Evolutionary conservation across 37 sponge, comb jelly and placozoan species (phyloP).

Genomic region (Diacarnus erythraeanus): DNA sequence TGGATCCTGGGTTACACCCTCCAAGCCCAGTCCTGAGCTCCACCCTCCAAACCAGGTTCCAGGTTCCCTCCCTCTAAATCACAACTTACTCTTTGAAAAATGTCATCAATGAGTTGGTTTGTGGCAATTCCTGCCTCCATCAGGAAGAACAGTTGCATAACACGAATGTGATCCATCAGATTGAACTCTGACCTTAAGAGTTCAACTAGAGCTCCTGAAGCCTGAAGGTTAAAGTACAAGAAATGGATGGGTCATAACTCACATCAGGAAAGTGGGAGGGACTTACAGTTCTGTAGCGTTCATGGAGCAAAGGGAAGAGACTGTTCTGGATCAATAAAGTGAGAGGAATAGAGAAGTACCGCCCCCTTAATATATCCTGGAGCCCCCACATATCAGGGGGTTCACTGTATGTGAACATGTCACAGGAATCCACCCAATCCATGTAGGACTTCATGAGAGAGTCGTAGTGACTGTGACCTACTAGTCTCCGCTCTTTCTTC

Average conservation of each 20-base stretch:
- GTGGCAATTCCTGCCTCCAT: constrained; percentile 73
- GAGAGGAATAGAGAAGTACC: neutral
- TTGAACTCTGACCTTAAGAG: constrained; percentile 37
- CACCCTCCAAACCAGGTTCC: too few species aligned
- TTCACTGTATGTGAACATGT: neutral
- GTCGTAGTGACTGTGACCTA: neutral
- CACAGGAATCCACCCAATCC: neutral
- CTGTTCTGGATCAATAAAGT: constrained; percentile 13
- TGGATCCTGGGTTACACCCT: too few species aligned
- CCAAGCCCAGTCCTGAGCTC: too few species aligned
- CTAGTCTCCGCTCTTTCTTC: neutral
- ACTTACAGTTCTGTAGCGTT: constrained; percentile 13
- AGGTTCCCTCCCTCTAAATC: too few species aligned
- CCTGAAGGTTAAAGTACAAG: constrained; percentile 31
- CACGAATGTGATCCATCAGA: constrained; percentile 29
- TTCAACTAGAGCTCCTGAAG: constrained; percentile 21
- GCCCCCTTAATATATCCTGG: neutral
- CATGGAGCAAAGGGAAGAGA: constrained; percentile 18
- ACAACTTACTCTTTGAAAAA: constrained; percentile 61
- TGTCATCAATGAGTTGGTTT: constrained; percentile 48
- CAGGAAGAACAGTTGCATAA: constrained; percentile 51
- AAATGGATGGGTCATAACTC: too few species aligned
- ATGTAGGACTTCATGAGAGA: constrained; percentile 1
- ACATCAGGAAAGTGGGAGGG: neutral
- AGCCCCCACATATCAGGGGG: neutral